A percentile compares a stretch with the other conserved stretches of the same genome.
phyloP scores from a whole-genome alignment of 2,113 vertebrate species.

The Cairina moschata region DNA sequence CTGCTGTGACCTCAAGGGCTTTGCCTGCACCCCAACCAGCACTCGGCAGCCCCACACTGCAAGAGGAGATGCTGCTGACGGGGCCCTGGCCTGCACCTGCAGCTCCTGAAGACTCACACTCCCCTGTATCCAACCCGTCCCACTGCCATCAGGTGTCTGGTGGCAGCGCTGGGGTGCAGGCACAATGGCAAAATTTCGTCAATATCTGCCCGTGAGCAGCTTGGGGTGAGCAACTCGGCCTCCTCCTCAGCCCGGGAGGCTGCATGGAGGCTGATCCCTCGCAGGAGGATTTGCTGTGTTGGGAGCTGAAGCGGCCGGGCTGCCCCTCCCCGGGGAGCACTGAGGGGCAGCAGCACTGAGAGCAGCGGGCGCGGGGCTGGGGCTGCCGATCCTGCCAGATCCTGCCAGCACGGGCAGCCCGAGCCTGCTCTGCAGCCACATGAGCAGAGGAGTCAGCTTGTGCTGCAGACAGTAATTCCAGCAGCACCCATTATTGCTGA shows the following conservation, averaged over 20 bases:
- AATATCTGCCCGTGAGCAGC: background rate
- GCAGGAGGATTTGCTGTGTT: background rate
- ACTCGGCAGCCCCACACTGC: background rate
- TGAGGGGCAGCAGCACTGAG: fast-evolving
- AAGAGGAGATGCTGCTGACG: background rate
- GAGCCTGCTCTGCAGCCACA: background rate
- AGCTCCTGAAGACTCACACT: fast-evolving
- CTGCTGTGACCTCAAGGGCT: background rate
- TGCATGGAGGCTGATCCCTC: fast-evolving
- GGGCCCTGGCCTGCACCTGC: background rate
- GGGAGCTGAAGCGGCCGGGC: fast-evolving
- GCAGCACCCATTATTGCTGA: background rate
- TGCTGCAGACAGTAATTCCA: background rate
- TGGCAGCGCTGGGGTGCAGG: background rate
- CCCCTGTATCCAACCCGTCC: background rate
- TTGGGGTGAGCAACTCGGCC: background rate
- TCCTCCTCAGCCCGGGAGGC: background rate
- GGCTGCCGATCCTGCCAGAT: fast-evolving
- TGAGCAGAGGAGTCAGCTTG: background rate
- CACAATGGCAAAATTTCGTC: background rate
- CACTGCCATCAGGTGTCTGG: background rate
- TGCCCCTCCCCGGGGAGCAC: background rate
- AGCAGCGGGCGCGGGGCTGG: fast-evolving
- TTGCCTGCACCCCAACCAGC: fast-evolving
- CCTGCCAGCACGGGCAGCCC: fast-evolving